Evolutionary conservation across 1,140 invertebrate genomes (phyloP), one percentile per base, ranked within the genome.

Genomic region (Drosophila kepulauana): DNA sequence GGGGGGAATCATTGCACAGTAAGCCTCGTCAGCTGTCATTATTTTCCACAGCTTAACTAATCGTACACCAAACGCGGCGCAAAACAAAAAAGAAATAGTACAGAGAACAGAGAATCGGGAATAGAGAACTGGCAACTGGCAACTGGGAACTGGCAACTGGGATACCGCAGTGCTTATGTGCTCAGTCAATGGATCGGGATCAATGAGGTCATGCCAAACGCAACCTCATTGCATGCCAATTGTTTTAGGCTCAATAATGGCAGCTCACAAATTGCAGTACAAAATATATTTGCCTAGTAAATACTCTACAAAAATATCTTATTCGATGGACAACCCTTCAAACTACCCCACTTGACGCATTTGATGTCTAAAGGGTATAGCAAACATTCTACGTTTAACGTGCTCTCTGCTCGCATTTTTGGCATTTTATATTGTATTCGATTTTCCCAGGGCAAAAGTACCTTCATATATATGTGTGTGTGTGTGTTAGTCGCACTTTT

Each of bases 211-310:
- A 92, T 97, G 1, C 97, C 97, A 0, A 91, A 97, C 38, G 94
- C 97, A 1, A 97, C 97, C 0, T 95, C 96, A 0, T 94, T 98
- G 66, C 82, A n/a, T 98, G 15, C 97, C 97, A 0, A 94, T 98
- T 46, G 95, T 97, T 1, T 87, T 97, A 3, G 97, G 97, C 87
- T 97, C 97, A 1, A 86, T 95, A 1, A 94, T 97, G 91, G 96
- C 95, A 0, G 93, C 97, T 46, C 71, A 51, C 35, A 51, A 70
- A 58, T 57, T 64, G 4, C 46, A 38, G 11, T 11, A 54, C 28
- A 15, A 5, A 33, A 54, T 35, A 41, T 41, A 57, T 13, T 35
- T 13, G 11, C 1, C 8, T 20, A 38, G 25, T 3, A 52, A 30
- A 54, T 30, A 54, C n/a, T 33, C 5, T 45, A 2, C 38, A 45